A percentile compares a stretch with the other conserved stretches of the same genome.
phyloP scores from a whole-genome alignment of 2,797 vertebrate species.

The Acanthopagrus latus region DNA sequence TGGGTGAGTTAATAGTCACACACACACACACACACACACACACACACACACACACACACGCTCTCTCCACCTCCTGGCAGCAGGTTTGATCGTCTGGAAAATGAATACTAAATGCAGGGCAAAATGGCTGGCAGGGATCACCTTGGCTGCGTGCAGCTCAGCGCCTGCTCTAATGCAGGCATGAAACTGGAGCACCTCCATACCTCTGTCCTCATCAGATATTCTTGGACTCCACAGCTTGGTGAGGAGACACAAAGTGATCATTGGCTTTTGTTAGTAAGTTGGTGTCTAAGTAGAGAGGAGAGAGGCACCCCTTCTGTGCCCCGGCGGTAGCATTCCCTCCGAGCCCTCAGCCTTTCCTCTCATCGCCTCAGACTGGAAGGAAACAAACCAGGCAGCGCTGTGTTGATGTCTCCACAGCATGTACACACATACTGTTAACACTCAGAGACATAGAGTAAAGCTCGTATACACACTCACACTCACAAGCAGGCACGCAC shows the following conservation, averaged over 20 bases:
- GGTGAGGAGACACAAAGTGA: constrained; percentile 48
- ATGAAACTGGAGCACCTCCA: constrained; percentile 68
- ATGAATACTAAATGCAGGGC: constrained; percentile 81
- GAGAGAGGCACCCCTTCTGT: constrained; percentile 37
- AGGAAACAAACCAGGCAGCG: constrained; percentile 36
- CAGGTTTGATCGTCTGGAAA: constrained; percentile 80
- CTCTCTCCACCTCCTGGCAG: constrained; percentile 68
- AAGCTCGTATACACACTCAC: background rate
- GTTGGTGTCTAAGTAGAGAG: constrained; percentile 43
- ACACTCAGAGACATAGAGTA: background rate
- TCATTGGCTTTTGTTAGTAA: constrained; percentile 54
- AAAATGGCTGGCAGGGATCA: constrained; percentile 82
- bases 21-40: constrained; percentile 27
- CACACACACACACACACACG: constrained; percentile 23
- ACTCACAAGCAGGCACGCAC: background rate
- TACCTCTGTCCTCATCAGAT: constrained; percentile 68
- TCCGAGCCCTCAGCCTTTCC: constrained; percentile 52
- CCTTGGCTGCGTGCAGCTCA: constrained; percentile 67
- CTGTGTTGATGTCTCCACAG: constrained; percentile 12
- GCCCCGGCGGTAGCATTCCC: constrained; percentile 61
- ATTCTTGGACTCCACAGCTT: constrained; percentile 50
- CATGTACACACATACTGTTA: background rate
- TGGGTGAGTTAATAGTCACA: constrained; percentile 50
- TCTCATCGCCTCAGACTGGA: constrained; percentile 28
- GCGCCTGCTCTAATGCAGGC: constrained; percentile 55